Conservation (phyloP, 2,797 vertebrate species). For the Microctenopoma lineatum region DNA sequence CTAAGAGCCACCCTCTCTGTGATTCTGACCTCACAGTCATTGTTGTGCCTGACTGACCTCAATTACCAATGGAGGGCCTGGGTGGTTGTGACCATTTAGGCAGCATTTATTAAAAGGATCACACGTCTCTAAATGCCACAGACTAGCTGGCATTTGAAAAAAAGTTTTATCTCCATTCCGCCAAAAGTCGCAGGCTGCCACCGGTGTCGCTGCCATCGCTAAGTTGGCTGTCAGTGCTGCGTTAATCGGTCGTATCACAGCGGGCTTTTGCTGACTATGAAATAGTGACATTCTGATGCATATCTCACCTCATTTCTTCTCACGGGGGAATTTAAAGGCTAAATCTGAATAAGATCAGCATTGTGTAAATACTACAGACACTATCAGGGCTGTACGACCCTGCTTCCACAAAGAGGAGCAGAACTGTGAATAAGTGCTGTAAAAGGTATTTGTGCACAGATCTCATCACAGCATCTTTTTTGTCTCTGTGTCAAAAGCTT, state of each 20-base stretch:
- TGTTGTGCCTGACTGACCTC: slow-evolving; percentile 65
- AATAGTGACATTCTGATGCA: slow-evolving; percentile 74
- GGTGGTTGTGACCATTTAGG: slow-evolving; percentile 71
- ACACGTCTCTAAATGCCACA: slow-evolving; percentile 81
- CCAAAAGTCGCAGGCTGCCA: slow-evolving; percentile 74
- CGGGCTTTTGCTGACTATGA: slow-evolving; percentile 67
- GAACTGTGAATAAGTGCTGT: too few relatives aligned
- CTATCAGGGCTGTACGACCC: background rate
- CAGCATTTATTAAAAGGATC: slow-evolving; percentile 75
- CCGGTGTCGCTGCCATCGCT: slow-evolving; percentile 57
- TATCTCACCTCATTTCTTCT: slow-evolving; percentile 61
- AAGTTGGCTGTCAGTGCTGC: slow-evolving; percentile 61
- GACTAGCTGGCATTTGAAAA: slow-evolving; percentile 82
- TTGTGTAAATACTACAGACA: slow-evolving; percentile 39
- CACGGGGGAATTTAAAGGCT: slow-evolving; percentile 62
- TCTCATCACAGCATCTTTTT: background rate
- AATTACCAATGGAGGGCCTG: slow-evolving; percentile 71
- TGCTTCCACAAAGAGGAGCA: background rate
- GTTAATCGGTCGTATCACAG: slow-evolving; percentile 65
- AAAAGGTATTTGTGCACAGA: too few relatives aligned
- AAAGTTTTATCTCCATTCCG: slow-evolving; percentile 80
- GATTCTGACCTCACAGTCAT: slow-evolving; percentile 56
- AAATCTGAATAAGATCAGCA: slow-evolving; percentile 60
- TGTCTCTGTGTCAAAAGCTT: background rate
- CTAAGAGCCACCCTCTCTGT: slow-evolving; percentile 23